phyloP scores from a whole-genome alignment of 2,888 invertebrate genomes.

The Chrysotoxum bicinctum region DNA sequence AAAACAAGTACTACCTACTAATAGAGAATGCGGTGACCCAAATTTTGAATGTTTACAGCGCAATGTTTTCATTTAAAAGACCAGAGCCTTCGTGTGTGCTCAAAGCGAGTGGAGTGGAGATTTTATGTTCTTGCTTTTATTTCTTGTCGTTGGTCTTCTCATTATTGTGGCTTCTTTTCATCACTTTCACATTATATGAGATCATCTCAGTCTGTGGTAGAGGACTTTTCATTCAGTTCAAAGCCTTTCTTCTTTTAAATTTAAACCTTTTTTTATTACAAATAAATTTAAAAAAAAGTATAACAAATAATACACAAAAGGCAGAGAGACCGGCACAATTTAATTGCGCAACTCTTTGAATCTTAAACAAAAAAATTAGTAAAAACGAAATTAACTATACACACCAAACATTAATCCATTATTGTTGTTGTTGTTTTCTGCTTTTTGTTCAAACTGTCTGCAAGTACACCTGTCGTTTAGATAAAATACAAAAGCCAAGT shows the following conservation, averaged over 20 bases:
- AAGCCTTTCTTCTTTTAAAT: conserved; percentile 18
- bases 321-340: conserved; percentile 48
- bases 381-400: conserved; percentile 35
- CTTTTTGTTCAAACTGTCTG: conserved; percentile 26
- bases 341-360: conserved; percentile 43
- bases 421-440: conserved; percentile 1
- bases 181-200: conserved; percentile 19
- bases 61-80: conserved; percentile 12
- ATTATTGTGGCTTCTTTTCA: conserved; percentile 16
- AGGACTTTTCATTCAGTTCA: conserved; percentile 17
- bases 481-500: conserved; percentile 63
- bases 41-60: conserved; percentile 27
- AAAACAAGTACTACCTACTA: conserved; percentile 3
- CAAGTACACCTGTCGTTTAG: conserved; percentile 57
- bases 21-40: conserved; percentile 31
- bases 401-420: conserved; percentile 43
- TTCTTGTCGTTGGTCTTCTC: conserved; percentile 11
- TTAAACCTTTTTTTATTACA: conserved; percentile 47
- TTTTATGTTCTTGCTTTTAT: not conserved
- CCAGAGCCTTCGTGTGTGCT: conserved; percentile 5
- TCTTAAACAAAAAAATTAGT: conserved; percentile 18
- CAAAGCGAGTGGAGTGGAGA: not conserved
- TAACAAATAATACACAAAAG: conserved; percentile 53
- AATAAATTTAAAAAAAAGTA: conserved; percentile 26
- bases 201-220: conserved; percentile 7